Evolutionary conservation across 2,888 invertebrate genomes (phyloP), one percentile per base, ranked within the genome.

Genomic region (Hydriomena furcata): DNA sequence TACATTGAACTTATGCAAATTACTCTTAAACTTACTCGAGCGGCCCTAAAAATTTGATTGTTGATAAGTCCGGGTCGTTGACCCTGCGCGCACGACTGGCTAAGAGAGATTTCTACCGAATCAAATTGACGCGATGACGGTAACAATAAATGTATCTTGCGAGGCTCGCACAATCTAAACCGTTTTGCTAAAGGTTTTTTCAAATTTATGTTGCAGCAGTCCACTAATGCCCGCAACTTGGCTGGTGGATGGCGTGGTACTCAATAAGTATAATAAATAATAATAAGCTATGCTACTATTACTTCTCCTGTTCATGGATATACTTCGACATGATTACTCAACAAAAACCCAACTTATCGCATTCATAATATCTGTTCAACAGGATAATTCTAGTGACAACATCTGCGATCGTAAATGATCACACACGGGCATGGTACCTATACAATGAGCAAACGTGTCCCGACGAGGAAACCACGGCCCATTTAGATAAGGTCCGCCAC

Each of bases 31-130:
- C n/a, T 63, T 66, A 73, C 65, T 55, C 50, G 58, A 65, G 68
- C 75, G 76, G 76, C 76, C 74, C 71, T 71, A 80, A 73, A 71
- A 76, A 76, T 79, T 82, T 77, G 73, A 83, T 79, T 78, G 80
- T 79, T 82, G 82, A 84, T 84, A 85, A 85, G 73, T 84, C 76
- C 76, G 83, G 87, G 83, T 90, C 77, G 71, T 72, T 65, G 82
- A 82, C 77, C 82, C 75, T 79, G 73, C 69, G 78, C 82, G 80
- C 84, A 84, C 85, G 86, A 83, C 82, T 79, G 70, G 66, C 69
- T 73, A 66, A 77, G 58, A 52, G 73, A 81, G 58, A 55, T 61
- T 83, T 82, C 76, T 69, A 76, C 62, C 66, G 66, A 68, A 67
- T 80, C 69, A 73, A 82, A 80, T 77, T 77, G 77, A 76, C 70